A percentile compares a stretch with the other conserved stretches of the same genome.
These are phyloP conservation scores for Megalonaias nervosa DNA, from an alignment of 1,140 invertebrate species.

Conservation along the genomic window DNA sequence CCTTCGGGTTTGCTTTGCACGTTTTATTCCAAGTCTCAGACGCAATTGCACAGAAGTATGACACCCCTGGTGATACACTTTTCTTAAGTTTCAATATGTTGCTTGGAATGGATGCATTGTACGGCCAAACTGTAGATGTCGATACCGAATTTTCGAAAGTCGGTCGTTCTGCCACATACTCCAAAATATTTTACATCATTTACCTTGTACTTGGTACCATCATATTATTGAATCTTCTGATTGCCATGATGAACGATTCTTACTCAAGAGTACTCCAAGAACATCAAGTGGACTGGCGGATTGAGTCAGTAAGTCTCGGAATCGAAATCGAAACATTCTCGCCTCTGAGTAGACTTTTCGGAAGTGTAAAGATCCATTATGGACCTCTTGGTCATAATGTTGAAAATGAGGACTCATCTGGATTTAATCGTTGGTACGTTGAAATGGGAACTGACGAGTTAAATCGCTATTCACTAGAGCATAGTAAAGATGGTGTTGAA, in stretches of 20 bases:
- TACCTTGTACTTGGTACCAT: constrained; percentile 63
- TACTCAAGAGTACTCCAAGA: constrained; percentile 52
- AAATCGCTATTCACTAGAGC: no score
- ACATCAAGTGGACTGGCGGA: constrained; percentile 52
- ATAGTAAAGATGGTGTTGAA: no score
- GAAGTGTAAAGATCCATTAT: constrained; percentile 7
- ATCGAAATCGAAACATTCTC: constrained; percentile 56
- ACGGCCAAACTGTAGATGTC: constrained; percentile 44
- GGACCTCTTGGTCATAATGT: constrained; percentile 6
- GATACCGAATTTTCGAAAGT: constrained; percentile 38
- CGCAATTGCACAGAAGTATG: constrained; percentile 35
- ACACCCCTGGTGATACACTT: constrained; percentile 44
- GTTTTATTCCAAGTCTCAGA: constrained; percentile 51
- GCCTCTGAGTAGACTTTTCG: constrained; percentile 34
- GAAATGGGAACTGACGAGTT: no score
- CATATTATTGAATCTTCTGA: constrained; percentile 63
- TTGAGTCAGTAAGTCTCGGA: constrained; percentile 61
- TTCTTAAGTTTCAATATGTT: constrained; percentile 61
- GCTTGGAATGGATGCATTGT: constrained; percentile 61
- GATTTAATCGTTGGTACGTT: no score
- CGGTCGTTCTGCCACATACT: constrained; percentile 32
- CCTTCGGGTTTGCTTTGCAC: constrained; percentile 62
- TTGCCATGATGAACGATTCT: constrained; percentile 69
- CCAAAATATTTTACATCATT: constrained; percentile 56
- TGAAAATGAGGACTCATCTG: no score